phyloP scores from a whole-genome alignment of 2,113 vertebrate species.

The Myiagra hebetior region DNA sequence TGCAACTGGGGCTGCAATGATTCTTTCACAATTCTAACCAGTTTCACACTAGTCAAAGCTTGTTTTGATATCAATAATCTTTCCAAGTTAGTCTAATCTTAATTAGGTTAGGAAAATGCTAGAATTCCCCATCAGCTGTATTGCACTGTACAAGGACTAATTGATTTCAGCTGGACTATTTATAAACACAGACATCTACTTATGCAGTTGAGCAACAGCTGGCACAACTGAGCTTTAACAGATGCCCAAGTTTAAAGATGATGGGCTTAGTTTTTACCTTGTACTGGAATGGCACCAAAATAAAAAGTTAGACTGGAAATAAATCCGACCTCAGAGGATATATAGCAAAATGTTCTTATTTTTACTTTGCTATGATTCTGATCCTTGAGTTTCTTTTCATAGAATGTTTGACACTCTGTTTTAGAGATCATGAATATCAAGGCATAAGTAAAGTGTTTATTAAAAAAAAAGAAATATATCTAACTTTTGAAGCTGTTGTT shows the following conservation, averaged over 20 bases:
- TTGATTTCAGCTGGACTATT: background rate
- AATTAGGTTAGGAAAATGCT: background rate
- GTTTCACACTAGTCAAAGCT: background rate
- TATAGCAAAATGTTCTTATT: background rate
- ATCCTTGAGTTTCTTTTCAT: background rate
- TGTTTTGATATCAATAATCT: background rate
- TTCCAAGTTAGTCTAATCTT: background rate
- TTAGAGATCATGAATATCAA: background rate
- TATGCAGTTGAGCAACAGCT: background rate
- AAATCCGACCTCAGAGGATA: background rate
- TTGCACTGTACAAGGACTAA: background rate
- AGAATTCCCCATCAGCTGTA: background rate
- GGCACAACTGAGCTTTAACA: background rate
- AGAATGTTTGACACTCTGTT: background rate
- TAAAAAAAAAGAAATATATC: background rate
- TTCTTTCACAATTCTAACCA: background rate
- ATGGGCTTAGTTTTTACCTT: background rate
- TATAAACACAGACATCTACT: background rate
- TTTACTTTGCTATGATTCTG: background rate
- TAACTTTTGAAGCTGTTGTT: background rate
- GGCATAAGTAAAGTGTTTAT: background rate
- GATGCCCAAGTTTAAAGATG: background rate
- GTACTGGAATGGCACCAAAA: background rate
- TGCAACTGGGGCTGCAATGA: background rate
- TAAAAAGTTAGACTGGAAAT: background rate